phyloP scores from a whole-genome alignment of 2,113 vertebrate genomes.

The Daphoenositta chrysoptera region DNA sequence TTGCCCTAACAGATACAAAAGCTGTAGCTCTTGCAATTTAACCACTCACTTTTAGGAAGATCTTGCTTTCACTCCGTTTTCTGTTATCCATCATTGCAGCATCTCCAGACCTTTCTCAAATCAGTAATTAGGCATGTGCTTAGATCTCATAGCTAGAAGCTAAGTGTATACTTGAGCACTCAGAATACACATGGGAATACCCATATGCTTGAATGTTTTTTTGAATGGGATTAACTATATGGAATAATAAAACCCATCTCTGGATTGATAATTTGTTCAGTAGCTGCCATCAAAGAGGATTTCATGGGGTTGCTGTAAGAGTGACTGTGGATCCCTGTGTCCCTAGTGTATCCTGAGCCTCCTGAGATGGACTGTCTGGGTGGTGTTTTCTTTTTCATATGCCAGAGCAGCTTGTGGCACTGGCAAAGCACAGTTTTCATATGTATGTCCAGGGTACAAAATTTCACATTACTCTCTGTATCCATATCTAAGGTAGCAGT shows the following conservation, averaged over 20 bases:
- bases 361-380: background rate
- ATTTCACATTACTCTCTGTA: background rate
- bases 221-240: background rate
- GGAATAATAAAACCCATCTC: background rate
- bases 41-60: background rate
- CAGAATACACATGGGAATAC: background rate
- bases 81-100: background rate
- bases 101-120: background rate
- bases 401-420: background rate
- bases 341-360: background rate
- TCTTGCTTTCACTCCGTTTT: background rate
- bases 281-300: background rate
- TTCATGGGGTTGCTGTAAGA: background rate
- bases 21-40: background rate
- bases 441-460: background rate
- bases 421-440: background rate
- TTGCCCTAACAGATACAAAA: background rate
- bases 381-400: background rate
- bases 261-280: background rate
- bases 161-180: background rate
- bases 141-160: background rate
- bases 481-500: background rate
- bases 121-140: background rate
- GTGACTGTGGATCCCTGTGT: rapidly evolving
- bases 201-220: background rate